Evolutionary conservation across 2,797 vertebrate genomes (phyloP).

Genomic region (Thripadectes ignobilis): DNA sequence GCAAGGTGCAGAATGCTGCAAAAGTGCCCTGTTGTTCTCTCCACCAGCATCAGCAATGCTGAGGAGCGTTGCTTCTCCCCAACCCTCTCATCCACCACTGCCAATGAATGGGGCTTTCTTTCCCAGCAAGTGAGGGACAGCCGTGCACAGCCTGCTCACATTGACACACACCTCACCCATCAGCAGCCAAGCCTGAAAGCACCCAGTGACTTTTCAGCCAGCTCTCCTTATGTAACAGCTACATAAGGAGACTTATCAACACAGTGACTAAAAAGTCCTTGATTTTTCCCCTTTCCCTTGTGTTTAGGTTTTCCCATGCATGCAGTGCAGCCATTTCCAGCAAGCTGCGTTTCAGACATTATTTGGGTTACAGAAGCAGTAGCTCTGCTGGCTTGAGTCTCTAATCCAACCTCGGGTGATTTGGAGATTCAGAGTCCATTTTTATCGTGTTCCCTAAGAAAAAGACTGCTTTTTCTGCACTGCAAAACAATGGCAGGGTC

Average conservation of each 20-base stretch:
- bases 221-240: neutral
- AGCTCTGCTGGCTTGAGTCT: neutral
- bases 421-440: neutral
- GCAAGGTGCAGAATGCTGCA: neutral
- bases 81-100: neutral
- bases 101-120: rapidly evolving
- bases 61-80: neutral
- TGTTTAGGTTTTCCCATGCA: neutral
- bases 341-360: neutral
- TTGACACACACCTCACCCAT: neutral
- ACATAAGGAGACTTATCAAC: neutral
- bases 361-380: neutral
- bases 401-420: neutral
- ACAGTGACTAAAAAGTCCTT: neutral
- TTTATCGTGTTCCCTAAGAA: neutral
- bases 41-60: neutral
- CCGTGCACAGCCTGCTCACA: rapidly evolving
- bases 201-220: neutral
- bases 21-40: neutral
- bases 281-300: neutral
- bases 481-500: neutral
- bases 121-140: neutral
- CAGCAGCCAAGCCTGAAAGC: neutral
- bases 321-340: neutral
- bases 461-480: neutral